Base-by-base conservation (phyloP, 2,888 invertebrate species). In the Tigriopus californicus region DNA sequence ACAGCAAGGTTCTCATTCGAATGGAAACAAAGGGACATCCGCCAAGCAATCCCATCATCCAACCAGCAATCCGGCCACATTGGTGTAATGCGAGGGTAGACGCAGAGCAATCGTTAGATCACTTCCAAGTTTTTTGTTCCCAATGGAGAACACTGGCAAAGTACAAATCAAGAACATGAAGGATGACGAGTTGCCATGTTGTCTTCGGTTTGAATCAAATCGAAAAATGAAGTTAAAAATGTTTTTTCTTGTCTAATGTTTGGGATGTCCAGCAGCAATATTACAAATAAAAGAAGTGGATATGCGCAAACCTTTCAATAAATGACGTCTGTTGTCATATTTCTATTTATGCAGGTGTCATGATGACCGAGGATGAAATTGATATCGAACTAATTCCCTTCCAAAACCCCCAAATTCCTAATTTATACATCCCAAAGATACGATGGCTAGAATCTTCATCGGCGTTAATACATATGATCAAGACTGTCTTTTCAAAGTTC, bases 61-160 rank as follows among this genome's bases (percentile, higher is more conserved):
- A 18, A 24, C 33, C 15, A 52, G 24, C 52, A 54, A 54, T 15
- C 41, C 54, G 10, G 54, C 54, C 41, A 54, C 54, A 10, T 41
- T 54, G 22, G 54, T 54, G 13, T 54, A 22, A 54, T 15, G 11
- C 8, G 10, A n/a, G 10, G 18, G 3, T 1, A 13, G 4, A 2
- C 25, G n/a, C 15, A 24, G 33, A 33, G 2, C 6, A n/a, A n/a
- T 5, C 44, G n/a, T 18, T 3, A 1, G 18, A 44, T 18, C 44
- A 18, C 11, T 47, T 22, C n/a, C 12, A 47, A 11, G 18, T 47
- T 22, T 12, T 5, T 22, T 47, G 11, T 22, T 47, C n/a, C 33
- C 33, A 8, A 33, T 33, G 33, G 33, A 33, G 33, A 33, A 33
- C 33, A 33, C 33, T 8, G 33, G 3, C 33, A 33, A 33, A 33